Base-by-base conservation (phyloP, 2,113 vertebrate species). In the Stictonetta naevosa region DNA sequence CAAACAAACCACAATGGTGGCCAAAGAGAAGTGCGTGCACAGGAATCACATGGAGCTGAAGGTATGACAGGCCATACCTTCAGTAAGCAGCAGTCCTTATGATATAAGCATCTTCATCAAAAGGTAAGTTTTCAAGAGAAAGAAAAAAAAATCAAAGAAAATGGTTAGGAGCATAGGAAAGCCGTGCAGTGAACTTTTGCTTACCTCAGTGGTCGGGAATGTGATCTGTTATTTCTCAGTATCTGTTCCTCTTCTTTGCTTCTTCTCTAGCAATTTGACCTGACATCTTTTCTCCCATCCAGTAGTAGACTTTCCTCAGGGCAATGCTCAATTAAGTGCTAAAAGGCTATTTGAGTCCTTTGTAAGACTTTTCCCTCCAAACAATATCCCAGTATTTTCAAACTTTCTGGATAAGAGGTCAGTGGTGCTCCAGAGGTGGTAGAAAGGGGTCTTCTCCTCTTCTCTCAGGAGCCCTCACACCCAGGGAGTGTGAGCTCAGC, bases 321-420 rank as follows among this genome's bases (percentile, higher is more conserved):
- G 40, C 21, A 86, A 52, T 8, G 46, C 34, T 48, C 46, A 60
- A 11, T 82, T 60, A 52, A 4, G 12, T 60, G 42, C 52, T 81
- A n/a, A 46, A 63, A 42, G 26, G 16, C 21, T 74, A 38, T 68
- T 78, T 33, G 62, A 88, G 67, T 62, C 10, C 48, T 85, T 81
- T 1, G 0, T 29, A 48, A 28, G 44, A n/a, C 33, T 53, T 88
- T 19, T 77, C 11, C 15, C 26, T 2, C 0, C 5, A 69, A 89
- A 73, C 23, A 58, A 4, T n/a, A 64, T 15, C 19, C 55, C 1
- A n/a, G 28, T 20, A 40, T 44, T 29, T 20, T 66, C n/a, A 62
- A 59, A 19, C 19, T 33, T 66, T 80, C 44, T 50, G 50, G 31
- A 33, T 31, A 55, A 56, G 33, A 53, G 16, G 50, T 63, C 63